Conservation (phyloP, 2,888 invertebrate genomes). For the Apamea anceps region DNA sequence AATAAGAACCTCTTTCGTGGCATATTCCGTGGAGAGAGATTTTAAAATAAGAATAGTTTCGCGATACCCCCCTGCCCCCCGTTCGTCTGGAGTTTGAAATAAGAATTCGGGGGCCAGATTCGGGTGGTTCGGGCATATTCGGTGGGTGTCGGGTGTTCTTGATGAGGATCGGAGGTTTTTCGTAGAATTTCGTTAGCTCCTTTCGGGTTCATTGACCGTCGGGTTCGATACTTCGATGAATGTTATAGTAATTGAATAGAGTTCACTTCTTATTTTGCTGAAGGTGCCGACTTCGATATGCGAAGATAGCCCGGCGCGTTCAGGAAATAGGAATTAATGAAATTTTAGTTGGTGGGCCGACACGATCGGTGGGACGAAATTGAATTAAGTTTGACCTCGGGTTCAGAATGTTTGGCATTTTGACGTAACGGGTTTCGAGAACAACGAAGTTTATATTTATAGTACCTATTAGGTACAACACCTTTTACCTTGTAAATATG, state of each 20-base stretch:
- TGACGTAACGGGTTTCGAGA: constrained; percentile 16
- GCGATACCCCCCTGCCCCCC: constrained; percentile 83
- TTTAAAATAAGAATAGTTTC: constrained; percentile 91
- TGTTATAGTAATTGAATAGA: constrained; percentile 86
- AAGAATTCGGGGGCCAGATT: constrained; percentile 89
- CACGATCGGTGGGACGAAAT: constrained; percentile 46
- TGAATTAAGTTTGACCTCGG: constrained; percentile 60
- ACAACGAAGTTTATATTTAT: not conserved
- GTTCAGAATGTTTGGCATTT: constrained; percentile 31
- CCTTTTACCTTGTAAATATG: not conserved
- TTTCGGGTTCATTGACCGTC: constrained; percentile 84
- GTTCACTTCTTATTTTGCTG: constrained; percentile 69
- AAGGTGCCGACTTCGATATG: constrained; percentile 52
- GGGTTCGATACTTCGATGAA: constrained; percentile 87
- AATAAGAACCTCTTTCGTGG: constrained; percentile 90
- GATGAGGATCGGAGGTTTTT: constrained; percentile 89
- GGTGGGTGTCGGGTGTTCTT: constrained; percentile 86
- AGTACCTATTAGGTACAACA: not conserved
- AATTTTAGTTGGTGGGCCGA: constrained; percentile 70
- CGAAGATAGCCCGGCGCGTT: constrained; percentile 62
- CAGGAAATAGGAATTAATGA: constrained; percentile 74
- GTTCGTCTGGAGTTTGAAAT: constrained; percentile 89
- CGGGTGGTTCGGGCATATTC: constrained; percentile 85
- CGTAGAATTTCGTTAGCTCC: constrained; percentile 88
- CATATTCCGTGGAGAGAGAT: constrained; percentile 90